Evolutionary conservation across 2,113 vertebrate species (phyloP), one percentile per base, ranked within the genome.

Genomic region (Todiramphus chloris): DNA sequence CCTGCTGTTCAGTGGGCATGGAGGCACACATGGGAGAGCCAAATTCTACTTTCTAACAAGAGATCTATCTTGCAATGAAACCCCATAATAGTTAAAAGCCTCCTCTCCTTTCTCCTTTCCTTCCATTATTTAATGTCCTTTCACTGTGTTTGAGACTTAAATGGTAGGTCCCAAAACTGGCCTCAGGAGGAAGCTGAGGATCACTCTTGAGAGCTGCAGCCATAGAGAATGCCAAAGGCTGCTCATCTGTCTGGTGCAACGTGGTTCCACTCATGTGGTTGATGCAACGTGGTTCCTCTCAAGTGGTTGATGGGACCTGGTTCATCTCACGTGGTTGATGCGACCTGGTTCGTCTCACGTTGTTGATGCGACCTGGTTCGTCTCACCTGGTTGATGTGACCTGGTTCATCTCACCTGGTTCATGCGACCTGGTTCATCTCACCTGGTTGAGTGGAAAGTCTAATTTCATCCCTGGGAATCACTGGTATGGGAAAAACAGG

Each of bases 121-220:
- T 30, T 8, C 13, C 5, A 0, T 12, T 31, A 4, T 9, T 27
- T 28, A 4, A 19, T 6, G 30, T 41, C 35, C 50, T 25, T 24
- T 41, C 19, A 0, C 4, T 6, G 0, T 35, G 37, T 35, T 33
- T 64, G 48, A 10, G 62, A 5, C 6, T 12, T 10, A 3, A 2
- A 6, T 3, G 13, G 11, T 0, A 17, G 37, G 23, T 24, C 23
- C 35, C 78, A 31, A 24, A 1, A 5, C 0, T 2, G 48, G 3
- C 28, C 9, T 35, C 18, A 15, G 68, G 24, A 43, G 51, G 21
- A 30, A 16, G 16, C 6, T 35, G 43, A 27, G 23, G 48, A 33
- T 48, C 9, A 4, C 30, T 33, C 28, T 5, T 30, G 27, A 60
- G 53, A 41, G 51, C 35, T 84, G 59, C 39, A 44, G 59, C 23